Evolutionary conservation across 1,140 invertebrate species (phyloP).

Genomic region (Macrotrachela quadricornifera): DNA sequence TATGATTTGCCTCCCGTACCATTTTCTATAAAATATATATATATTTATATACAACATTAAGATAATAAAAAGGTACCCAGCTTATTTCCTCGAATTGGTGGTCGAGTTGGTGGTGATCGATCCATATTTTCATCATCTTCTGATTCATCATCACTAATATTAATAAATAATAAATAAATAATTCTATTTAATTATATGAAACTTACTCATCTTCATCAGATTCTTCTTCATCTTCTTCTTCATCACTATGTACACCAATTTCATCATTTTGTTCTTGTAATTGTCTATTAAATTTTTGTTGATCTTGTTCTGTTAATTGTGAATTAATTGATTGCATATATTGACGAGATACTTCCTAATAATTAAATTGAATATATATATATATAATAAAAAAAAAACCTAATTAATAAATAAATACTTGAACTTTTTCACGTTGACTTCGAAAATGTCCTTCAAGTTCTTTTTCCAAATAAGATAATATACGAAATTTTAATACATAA

Average conservation of each 20-base stretch:
- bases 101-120: too few relatives aligned
- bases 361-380: neutral
- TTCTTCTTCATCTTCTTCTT: constrained; percentile 8
- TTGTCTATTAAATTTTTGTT: constrained; percentile 1
- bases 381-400: constrained; percentile 4
- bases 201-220: neutral
- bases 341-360: neutral
- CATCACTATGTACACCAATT: neutral
- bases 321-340: neutral
- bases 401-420: constrained; percentile 26
- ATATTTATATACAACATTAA: too few relatives aligned
- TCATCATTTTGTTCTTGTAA: neutral
- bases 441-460: constrained; percentile 46
- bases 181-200: too few relatives aligned
- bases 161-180: too few relatives aligned
- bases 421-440: constrained; percentile 45
- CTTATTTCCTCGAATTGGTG: too few relatives aligned
- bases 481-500: constrained; percentile 65
- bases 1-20: too few relatives aligned
- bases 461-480: constrained; percentile 57
- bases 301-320: neutral
- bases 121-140: too few relatives aligned
- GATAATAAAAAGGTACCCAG: too few relatives aligned
- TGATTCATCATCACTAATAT: too few relatives aligned
- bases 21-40: too few relatives aligned